A percentile compares a stretch with the other conserved stretches of the same genome.
These are phyloP conservation scores for Eulemur albifrons DNA, from an alignment of 2,797 vertebrate genomes.

Conservation along the genomic window DNA sequence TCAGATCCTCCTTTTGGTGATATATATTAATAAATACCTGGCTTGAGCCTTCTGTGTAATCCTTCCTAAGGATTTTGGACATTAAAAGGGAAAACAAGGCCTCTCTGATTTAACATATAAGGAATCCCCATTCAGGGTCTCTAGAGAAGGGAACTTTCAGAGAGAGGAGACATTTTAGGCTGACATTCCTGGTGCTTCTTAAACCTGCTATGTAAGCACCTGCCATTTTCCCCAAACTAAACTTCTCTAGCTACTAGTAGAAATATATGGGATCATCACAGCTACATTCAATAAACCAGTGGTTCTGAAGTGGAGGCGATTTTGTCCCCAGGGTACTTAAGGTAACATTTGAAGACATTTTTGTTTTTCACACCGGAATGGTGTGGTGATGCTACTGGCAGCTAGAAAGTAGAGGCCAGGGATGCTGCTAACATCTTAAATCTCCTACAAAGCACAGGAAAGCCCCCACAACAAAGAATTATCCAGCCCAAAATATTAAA, in stretches of 20 bases:
- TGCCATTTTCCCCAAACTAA: neutral
- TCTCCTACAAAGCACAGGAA: neutral
- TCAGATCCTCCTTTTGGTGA: constrained; percentile 10
- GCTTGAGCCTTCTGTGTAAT: neutral
- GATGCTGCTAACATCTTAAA: neutral
- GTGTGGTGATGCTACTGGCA: neutral
- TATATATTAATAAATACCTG: neutral
- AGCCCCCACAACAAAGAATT: neutral
- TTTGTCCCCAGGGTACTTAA: neutral
- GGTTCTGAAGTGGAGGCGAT: neutral
- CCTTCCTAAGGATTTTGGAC: neutral
- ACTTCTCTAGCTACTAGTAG: neutral
- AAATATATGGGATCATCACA: neutral
- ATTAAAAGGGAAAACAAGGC: neutral
- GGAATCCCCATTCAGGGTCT: neutral
- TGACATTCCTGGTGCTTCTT: neutral
- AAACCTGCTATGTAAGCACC: neutral
- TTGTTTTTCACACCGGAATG: neutral
- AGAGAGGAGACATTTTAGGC: neutral
- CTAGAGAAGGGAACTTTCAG: neutral
- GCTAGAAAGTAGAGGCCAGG: neutral
- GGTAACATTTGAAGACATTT: neutral
- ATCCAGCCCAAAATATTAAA: neutral
- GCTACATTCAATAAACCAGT: neutral
- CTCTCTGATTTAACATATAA: constrained; percentile 8